A percentile compares a stretch with the other conserved stretches of the same genome.
phyloP scores from a whole-genome alignment of 2,113 vertebrate genomes.

The Passerina amoena region DNA sequence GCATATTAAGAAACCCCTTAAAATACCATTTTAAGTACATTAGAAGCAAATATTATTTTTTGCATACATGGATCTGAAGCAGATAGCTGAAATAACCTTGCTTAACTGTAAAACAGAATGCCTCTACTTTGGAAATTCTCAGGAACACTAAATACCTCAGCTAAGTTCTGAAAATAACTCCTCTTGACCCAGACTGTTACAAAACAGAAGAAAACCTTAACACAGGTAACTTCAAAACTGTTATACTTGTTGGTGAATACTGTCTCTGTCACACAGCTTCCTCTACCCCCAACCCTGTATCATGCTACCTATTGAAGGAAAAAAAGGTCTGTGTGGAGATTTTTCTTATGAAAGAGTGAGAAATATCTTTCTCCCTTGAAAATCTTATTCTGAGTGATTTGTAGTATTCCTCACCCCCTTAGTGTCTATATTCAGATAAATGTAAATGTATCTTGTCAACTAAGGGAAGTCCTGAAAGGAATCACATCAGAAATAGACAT shows the following conservation, averaged over 20 bases:
- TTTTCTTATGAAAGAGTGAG: neutral
- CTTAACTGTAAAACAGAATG: neutral
- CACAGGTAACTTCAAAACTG: neutral
- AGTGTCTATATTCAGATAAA: neutral
- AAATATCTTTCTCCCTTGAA: neutral
- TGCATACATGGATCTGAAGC: neutral
- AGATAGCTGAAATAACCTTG: neutral
- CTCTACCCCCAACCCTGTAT: neutral
- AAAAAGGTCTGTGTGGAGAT: neutral
- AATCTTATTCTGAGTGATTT: neutral
- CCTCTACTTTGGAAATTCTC: neutral
- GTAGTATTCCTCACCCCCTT: neutral
- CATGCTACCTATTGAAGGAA: neutral
- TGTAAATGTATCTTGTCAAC: neutral
- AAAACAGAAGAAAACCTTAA: neutral
- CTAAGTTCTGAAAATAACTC: neutral
- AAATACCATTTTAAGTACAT: neutral
- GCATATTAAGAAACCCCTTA: neutral
- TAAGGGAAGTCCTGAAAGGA: neutral
- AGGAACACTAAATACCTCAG: neutral
- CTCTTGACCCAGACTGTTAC: neutral
- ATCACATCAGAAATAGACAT: neutral
- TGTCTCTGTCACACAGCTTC: neutral
- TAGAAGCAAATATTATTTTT: neutral
- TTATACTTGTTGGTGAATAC: neutral